Conservation (phyloP, 2,888 invertebrate genomes). For the Tortrix viridana region DNA sequence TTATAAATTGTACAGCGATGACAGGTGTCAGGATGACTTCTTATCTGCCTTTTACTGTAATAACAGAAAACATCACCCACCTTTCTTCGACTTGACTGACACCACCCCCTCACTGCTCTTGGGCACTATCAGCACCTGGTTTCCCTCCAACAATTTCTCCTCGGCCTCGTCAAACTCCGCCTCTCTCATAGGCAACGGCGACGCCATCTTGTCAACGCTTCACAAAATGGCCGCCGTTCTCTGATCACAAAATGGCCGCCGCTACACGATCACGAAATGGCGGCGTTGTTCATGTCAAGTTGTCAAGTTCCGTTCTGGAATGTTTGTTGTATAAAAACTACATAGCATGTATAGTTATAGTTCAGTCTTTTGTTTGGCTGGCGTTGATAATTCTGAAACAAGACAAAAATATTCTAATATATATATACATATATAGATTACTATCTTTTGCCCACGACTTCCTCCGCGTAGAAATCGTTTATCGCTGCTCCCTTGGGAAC, state of each 20-base stretch:
- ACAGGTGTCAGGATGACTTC: too few relatives aligned
- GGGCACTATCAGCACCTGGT: slow-evolving; percentile 57
- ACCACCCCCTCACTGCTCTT: slow-evolving; percentile 52
- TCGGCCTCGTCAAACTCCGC: slow-evolving; percentile 61
- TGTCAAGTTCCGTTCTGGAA: slow-evolving; percentile 30
- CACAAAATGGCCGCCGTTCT: slow-evolving; percentile 51
- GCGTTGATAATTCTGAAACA: slow-evolving; percentile 53
- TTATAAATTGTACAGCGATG: too few relatives aligned
- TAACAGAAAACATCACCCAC: slow-evolving; percentile 48
- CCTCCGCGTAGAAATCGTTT: too few relatives aligned
- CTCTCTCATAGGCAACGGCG: slow-evolving; percentile 57
- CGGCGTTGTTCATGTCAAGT: slow-evolving; percentile 43
- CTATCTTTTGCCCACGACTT: too few relatives aligned
- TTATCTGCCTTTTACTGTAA: too few relatives aligned
- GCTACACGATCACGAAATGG: slow-evolving; percentile 36
- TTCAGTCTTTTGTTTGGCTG: slow-evolving; percentile 62
- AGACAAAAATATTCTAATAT: slow-evolving; percentile 20
- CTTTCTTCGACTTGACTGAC: slow-evolving; percentile 73
- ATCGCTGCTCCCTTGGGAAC: too few relatives aligned
- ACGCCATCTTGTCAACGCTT: slow-evolving; percentile 60
- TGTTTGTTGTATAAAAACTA: slow-evolving; percentile 45
- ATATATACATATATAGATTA: too few relatives aligned
- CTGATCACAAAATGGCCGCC: too few relatives aligned
- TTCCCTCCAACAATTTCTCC: slow-evolving; percentile 64
- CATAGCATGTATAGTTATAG: slow-evolving; percentile 48